Evolutionary conservation across 2,113 vertebrate genomes (phyloP).

Genomic region (Scolopax mira): DNA sequence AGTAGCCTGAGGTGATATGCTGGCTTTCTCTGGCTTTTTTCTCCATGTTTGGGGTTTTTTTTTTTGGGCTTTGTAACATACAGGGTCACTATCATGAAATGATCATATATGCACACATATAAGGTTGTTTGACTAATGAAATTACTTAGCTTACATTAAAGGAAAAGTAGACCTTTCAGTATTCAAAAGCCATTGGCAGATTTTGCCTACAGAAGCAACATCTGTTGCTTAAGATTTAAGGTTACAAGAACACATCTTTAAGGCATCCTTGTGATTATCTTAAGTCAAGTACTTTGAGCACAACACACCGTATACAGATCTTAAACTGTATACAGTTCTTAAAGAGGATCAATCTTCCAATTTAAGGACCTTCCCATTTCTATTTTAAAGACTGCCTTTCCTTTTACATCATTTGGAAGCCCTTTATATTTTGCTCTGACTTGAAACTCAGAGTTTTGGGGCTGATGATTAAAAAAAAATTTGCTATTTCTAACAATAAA

Average conservation of each 20-base stretch:
- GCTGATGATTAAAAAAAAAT: neutral
- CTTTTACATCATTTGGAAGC: neutral
- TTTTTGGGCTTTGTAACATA: neutral
- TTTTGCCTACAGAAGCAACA: neutral
- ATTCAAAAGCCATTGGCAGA: neutral
- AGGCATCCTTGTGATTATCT: neutral
- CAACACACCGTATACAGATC: neutral
- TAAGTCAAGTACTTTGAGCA: neutral
- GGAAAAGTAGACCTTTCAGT: neutral
- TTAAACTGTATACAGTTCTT: neutral
- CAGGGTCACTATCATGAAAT: neutral
- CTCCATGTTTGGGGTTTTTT: neutral
- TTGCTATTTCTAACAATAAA: neutral
- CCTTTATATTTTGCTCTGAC: neutral
- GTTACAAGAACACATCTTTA: neutral
- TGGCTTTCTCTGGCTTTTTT: neutral
- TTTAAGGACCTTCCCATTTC: neutral
- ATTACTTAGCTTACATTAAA: neutral
- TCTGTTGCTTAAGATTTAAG: neutral
- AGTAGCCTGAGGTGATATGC: neutral
- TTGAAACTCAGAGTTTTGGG: neutral
- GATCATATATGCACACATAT: neutral
- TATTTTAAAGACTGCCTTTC: neutral
- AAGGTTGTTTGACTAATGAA: neutral
- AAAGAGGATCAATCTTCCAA: neutral